A percentile compares a stretch with the other conserved stretches of the same genome.
phyloP scores from a whole-genome alignment of 2,888 invertebrate genomes.

The Dugesia japonica region DNA sequence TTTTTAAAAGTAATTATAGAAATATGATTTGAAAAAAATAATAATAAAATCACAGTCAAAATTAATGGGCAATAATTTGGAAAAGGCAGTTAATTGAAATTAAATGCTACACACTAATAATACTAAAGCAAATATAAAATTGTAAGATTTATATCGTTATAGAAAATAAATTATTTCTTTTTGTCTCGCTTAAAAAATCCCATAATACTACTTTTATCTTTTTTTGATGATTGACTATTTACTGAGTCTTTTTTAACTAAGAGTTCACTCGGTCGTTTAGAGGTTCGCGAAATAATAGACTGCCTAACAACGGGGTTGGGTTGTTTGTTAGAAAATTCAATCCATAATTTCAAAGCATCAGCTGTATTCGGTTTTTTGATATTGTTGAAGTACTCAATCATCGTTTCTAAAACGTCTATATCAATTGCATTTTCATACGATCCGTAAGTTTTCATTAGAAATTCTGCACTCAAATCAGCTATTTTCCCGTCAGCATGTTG shows the following conservation, averaged over 20 bases:
- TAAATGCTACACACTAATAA: no score
- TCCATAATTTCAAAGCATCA: neutral
- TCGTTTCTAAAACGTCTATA: neutral
- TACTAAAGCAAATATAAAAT: no score
- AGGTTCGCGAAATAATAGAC: neutral
- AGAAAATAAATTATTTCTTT: no score
- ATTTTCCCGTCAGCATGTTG: neutral
- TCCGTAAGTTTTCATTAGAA: neutral
- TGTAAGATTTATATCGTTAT: no score
- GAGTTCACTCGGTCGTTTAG: neutral
- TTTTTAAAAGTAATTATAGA: no score
- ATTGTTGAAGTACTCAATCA: neutral
- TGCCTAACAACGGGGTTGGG: neutral
- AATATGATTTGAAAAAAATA: no score
- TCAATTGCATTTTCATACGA: neutral
- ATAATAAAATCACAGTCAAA: no score
- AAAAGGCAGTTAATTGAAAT: no score
- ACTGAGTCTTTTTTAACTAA: neutral
- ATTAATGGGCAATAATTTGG: no score
- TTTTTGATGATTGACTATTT: neutral
- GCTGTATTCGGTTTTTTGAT: neutral
- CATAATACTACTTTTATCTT: conserved; percentile 16
- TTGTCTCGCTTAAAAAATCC: conserved; percentile 2
- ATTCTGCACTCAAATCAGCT: neutral
- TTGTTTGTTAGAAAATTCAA: neutral